Evolutionary conservation across 2,888 invertebrate species (phyloP).

Genomic region (Lepeophtheirus nordmannii): DNA sequence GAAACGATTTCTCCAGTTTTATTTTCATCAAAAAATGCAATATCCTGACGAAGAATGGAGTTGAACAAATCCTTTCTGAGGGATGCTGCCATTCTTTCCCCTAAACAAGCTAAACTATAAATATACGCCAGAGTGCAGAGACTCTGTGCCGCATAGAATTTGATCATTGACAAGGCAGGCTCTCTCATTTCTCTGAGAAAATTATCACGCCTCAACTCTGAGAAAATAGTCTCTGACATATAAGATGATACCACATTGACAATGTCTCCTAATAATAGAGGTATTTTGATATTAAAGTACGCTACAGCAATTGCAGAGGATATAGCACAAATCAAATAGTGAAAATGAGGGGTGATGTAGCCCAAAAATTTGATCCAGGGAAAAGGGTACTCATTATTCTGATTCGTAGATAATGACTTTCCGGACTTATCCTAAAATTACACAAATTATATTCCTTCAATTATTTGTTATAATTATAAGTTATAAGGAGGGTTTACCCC

Average conservation of each 20-base stretch:
- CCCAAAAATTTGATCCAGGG: constrained; percentile 59
- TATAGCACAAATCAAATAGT: constrained; percentile 59
- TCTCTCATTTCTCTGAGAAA: constrained; percentile 47
- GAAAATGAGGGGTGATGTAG: constrained; percentile 58
- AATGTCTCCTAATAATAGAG: constrained; percentile 61
- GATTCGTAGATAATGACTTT: constrained; percentile 6
- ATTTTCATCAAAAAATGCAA: constrained; percentile 75
- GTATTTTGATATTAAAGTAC: constrained; percentile 72
- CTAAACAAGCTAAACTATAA: constrained; percentile 64
- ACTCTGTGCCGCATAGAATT: constrained; percentile 59
- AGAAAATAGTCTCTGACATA: constrained; percentile 26
- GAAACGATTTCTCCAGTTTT: constrained; percentile 72
- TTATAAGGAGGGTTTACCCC: too few species aligned
- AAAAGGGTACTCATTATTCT: constrained; percentile 42
- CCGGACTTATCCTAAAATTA: too few species aligned
- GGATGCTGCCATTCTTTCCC: constrained; percentile 66
- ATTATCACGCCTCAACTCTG: constrained; percentile 33
- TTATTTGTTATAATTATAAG: too few species aligned
- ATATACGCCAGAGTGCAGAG: constrained; percentile 78
- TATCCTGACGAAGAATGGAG: constrained; percentile 67
- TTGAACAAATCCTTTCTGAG: constrained; percentile 66
- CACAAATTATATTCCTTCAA: too few species aligned
- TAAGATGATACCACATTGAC: constrained; percentile 56
- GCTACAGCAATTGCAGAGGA: constrained; percentile 78
- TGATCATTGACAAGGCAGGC: constrained; percentile 51